Evolutionary conservation across 2,797 vertebrate genomes (phyloP).

Genomic region (Microhierax caerulescens): DNA sequence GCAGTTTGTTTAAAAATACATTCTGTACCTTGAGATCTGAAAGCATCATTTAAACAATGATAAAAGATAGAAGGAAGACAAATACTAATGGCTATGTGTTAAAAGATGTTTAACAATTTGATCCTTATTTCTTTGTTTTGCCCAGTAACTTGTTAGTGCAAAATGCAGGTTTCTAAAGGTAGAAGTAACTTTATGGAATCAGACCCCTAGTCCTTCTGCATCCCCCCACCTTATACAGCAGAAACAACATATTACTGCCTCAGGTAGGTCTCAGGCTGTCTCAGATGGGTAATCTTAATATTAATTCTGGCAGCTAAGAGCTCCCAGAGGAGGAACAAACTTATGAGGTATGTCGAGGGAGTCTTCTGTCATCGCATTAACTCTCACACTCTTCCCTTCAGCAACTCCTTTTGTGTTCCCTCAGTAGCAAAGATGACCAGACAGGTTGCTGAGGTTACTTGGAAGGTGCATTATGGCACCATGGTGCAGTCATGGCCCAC

Average conservation of each 20-base stretch:
- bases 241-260: background rate
- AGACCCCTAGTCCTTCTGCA: background rate
- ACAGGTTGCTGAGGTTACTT: background rate
- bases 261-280: background rate
- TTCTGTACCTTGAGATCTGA: background rate
- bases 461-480: background rate
- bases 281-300: background rate
- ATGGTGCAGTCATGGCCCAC: rapidly evolving
- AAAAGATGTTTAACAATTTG: background rate
- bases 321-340: background rate
- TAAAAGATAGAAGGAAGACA: background rate
- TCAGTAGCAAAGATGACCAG: background rate
- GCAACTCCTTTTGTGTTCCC: background rate
- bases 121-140: background rate
- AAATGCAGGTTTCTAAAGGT: background rate
- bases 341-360: background rate
- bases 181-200: background rate
- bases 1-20: background rate
- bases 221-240: rapidly evolving
- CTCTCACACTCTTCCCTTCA: background rate
- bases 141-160: background rate
- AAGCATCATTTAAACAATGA: background rate
- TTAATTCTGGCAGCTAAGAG: background rate
- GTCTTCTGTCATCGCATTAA: background rate
- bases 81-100: background rate